Base-by-base conservation (phyloP, 2,113 vertebrate genomes). In the Gymnarchus niloticus region DNA sequence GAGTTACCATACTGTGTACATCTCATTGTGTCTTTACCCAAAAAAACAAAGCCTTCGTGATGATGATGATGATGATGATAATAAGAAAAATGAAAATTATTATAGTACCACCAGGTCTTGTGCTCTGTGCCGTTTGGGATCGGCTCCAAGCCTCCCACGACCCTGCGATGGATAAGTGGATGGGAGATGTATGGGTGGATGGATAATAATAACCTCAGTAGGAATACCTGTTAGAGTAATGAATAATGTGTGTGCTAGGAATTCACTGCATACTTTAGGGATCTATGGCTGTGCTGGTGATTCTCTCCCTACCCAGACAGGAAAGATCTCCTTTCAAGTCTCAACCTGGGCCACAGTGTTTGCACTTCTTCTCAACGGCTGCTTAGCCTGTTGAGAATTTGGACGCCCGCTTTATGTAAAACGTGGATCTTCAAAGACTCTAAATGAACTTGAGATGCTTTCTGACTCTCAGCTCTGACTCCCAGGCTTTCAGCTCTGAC, bases 331-430 rank as follows among this genome's bases (percentile, higher is more conserved):
- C 91, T 91, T 92, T 91, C 90, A 91, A 88, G 56, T 87, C 87
- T 87, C 51, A 5, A 83, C 87, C 87, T 87, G 85, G 76, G 80
- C 87, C 85, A 6, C 84, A 4, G 81, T 90, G 88, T 94, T 91
- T 92, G 88, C 87, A 56, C 89, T 88, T 81, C 89, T 90, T 83
- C 87, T 85, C 89, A 92, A 91, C 81, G 86, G 88, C 89, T 6
- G 88, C 91, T 93, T 91, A 91, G 90, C 88, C 91, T 91, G 92
- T 92, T 90, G 93, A 93, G 90, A 91, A 91, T 91, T 92, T 90
- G 91, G 93, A 92, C 93, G 89, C 87, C 89, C 87, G 12, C 88
- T 61, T 87, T 85, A 88, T 91, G 90, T 90, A 86, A 91, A 91
- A 86, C 44, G 88, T 85, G 88, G 83, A 87, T 88, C 89, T 88